phyloP scores from a whole-genome alignment of 2,113 vertebrate species.

The Ophthalmolycus amberensis region DNA sequence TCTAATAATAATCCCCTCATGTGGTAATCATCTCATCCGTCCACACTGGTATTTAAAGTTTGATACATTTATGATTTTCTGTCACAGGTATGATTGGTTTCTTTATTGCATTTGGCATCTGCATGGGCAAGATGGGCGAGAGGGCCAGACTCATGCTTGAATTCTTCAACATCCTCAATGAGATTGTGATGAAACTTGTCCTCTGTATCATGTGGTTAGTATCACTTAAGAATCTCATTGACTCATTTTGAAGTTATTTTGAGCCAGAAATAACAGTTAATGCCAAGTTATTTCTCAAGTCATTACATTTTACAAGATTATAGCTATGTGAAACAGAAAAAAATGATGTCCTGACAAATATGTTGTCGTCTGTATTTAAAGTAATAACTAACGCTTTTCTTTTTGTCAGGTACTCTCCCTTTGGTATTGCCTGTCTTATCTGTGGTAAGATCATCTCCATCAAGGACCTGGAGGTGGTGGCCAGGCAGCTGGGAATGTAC shows the following conservation, averaged over 20 bases:
- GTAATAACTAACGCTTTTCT: conserved; percentile 41
- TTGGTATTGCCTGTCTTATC: conserved; percentile 98
- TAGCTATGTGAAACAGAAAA: neutral
- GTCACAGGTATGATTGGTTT: conserved; percentile 96
- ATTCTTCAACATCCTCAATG: conserved; percentile 99
- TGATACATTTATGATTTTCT: conserved; percentile 68
- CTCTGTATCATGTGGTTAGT: conserved; percentile 99
- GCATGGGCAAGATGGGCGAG: conserved; percentile 99
- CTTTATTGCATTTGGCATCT: conserved; percentile 99
- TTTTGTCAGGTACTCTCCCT: conserved; percentile 93
- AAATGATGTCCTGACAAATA: neutral
- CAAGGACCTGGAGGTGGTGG: conserved; percentile 96
- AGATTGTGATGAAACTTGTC: conserved; percentile 99
- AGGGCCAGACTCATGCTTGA: conserved; percentile 98
- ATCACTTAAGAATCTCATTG: conserved; percentile 59
- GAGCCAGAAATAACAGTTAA: conserved; percentile 51
- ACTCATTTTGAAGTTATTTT: conserved; percentile 53
- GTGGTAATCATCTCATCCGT: conserved; percentile 20
- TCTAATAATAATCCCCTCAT: conserved; percentile 5
- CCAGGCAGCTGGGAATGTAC: conserved; percentile 97
- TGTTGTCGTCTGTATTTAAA: neutral
- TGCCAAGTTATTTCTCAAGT: conserved; percentile 47
- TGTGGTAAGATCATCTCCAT: conserved; percentile 99
- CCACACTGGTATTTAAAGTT: conserved; percentile 27
- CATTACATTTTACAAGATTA: conserved; percentile 16